Conservation (phyloP, 2,113 vertebrate species). For the Puntigrus tetrazona region DNA sequence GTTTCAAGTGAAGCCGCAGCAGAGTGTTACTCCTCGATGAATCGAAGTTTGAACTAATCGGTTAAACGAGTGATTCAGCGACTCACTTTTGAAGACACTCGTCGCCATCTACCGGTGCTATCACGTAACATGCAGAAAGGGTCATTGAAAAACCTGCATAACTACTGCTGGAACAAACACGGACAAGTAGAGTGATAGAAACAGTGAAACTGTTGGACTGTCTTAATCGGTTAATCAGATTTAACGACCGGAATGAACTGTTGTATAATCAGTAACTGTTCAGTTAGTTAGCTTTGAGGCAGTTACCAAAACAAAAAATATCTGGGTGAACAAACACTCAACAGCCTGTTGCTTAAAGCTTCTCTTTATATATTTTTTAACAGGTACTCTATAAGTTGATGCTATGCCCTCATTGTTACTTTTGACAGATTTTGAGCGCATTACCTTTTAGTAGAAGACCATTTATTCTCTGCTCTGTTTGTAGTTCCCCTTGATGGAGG, state of each 20-base stretch:
- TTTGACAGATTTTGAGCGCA: neutral
- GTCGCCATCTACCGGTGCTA: neutral
- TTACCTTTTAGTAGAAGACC: neutral
- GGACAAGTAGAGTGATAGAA: neutral
- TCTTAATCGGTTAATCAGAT: neutral
- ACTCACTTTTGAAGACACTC: neutral
- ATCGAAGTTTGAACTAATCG: neutral
- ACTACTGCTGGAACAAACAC: neutral
- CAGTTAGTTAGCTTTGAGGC: neutral
- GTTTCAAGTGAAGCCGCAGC: neutral
- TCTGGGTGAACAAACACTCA: neutral
- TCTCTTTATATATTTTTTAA: neutral
- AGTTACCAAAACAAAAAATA: neutral
- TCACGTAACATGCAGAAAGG: neutral
- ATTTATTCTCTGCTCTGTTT: neutral
- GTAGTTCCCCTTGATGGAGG: slow-evolving; percentile 55
- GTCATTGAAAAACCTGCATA: neutral
- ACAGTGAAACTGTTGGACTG: neutral
- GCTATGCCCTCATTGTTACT: neutral
- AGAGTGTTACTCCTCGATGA: neutral
- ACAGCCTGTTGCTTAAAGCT: no score
- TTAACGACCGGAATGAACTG: neutral
- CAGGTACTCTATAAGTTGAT: neutral
- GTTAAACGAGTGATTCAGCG: neutral
- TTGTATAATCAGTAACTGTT: neutral